phyloP scores from a whole-genome alignment of 2,797 vertebrate species.

The Telmatherina bonti region DNA sequence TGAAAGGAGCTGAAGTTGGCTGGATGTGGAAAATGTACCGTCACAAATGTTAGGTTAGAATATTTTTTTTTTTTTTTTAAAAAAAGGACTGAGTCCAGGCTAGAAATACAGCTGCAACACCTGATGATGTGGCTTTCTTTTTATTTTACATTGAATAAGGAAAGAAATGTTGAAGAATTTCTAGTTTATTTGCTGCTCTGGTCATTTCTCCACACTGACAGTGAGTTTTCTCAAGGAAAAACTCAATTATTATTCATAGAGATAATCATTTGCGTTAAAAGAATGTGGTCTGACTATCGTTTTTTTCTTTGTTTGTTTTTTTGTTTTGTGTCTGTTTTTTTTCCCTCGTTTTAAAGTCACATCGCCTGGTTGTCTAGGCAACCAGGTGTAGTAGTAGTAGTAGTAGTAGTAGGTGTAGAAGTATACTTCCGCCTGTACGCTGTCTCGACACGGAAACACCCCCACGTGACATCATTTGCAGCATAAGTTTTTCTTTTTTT shows the following conservation, averaged over 20 bases:
- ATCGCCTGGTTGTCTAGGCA: neutral
- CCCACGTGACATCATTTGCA: slow-evolving; percentile 44
- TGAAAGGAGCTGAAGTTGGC: neutral
- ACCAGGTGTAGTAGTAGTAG: no score
- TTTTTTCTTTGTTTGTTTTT: neutral
- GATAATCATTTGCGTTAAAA: neutral
- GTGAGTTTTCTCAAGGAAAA: no score
- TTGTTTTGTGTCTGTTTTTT: neutral
- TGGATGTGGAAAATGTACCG: neutral
- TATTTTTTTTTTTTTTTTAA: no score
- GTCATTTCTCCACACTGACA: no score
- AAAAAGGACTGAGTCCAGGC: neutral
- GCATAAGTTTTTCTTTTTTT: no score
- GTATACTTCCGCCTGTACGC: neutral
- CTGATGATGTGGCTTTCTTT: no score
- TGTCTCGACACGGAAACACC: slow-evolving; percentile 20
- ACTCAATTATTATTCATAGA: no score
- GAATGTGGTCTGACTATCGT: neutral
- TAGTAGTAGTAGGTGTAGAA: no score
- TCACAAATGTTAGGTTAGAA: neutral
- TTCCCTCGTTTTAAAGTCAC: neutral
- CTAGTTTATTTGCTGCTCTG: no score
- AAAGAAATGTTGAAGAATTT: no score
- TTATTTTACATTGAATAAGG: neutral
- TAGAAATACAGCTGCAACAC: neutral